Conservation (phyloP, 2,797 vertebrate species). For the Gastrophryne carolinensis region DNA sequence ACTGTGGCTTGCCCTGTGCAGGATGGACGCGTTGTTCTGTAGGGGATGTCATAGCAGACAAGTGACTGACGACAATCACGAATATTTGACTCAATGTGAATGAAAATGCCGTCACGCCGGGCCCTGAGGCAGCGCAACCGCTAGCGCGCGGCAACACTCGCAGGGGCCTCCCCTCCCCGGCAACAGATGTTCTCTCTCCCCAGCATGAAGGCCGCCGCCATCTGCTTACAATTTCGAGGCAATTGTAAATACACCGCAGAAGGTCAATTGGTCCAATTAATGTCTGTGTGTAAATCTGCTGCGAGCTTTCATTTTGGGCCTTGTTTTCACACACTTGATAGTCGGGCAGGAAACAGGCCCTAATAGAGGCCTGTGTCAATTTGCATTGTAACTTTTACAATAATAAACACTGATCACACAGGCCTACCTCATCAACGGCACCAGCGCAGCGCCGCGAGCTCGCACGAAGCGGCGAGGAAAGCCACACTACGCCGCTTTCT, state of each 20-base stretch:
- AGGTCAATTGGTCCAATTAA: constrained; percentile 94
- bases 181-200: constrained; percentile 81
- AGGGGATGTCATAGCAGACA: too few species aligned
- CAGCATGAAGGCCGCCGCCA: constrained; percentile 78
- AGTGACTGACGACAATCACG: too few species aligned
- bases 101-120: too few species aligned
- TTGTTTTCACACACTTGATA: constrained; percentile 61
- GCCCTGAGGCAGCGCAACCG: background rate
- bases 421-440: background rate
- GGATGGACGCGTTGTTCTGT: too few species aligned
- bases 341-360: constrained; percentile 82
- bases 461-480: background rate
- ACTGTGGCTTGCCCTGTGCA: too few species aligned
- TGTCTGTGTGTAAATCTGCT: constrained; percentile 85
- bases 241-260: constrained; percentile 87
- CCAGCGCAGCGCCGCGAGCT: background rate
- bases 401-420: constrained; percentile 75
- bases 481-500: background rate
- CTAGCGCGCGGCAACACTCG: background rate
- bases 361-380: constrained; percentile 80
- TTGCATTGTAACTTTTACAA: constrained; percentile 81
- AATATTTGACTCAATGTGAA: too few species aligned
- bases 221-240: constrained; percentile 94
- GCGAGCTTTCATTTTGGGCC: constrained; percentile 44
- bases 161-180: too few species aligned